Evolutionary conservation across 2,888 invertebrate genomes (phyloP).

Genomic region (Buathra laborator): DNA sequence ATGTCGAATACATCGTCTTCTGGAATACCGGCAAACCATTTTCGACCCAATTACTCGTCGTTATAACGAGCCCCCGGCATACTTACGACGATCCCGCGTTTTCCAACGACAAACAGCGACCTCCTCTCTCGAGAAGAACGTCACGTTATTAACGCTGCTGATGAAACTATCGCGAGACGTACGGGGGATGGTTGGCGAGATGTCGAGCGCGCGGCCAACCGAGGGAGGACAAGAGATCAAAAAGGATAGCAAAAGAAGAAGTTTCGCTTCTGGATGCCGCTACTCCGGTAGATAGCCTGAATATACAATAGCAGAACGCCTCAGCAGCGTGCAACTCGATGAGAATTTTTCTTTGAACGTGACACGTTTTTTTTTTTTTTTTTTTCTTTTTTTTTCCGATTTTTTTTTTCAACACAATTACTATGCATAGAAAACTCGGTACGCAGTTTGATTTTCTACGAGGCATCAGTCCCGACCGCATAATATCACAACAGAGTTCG

Average conservation of each 20-base stretch:
- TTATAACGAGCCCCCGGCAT: not conserved
- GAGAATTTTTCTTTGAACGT: constrained; percentile 7
- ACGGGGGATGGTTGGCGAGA: constrained; percentile 6
- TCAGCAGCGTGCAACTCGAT: not conserved
- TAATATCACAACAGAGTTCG: not conserved
- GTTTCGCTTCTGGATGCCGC: not conserved
- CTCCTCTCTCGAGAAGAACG: not conserved
- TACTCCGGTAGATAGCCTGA: not conserved
- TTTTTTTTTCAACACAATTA: not conserved
- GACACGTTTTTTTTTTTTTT: not conserved
- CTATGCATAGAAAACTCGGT: constrained; percentile 7
- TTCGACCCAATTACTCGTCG: not conserved
- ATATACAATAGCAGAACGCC: not conserved
- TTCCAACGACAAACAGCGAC: not conserved
- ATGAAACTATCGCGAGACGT: constrained; percentile 42
- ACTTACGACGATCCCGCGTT: not conserved
- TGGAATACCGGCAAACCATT: not conserved
- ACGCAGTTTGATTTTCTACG: not conserved
- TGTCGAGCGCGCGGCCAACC: not conserved
- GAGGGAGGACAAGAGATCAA: constrained; percentile 34
- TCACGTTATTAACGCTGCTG: constrained; percentile 41
- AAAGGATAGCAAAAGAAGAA: constrained; percentile 26
- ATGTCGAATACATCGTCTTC: not conserved
- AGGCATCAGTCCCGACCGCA: not conserved
- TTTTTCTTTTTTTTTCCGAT: not conserved